Percentiles rank a stretch among this genome's conserved stretches.
Conservation (phyloP, 2,888 invertebrate genomes). For the Crioceris asparagi region DNA sequence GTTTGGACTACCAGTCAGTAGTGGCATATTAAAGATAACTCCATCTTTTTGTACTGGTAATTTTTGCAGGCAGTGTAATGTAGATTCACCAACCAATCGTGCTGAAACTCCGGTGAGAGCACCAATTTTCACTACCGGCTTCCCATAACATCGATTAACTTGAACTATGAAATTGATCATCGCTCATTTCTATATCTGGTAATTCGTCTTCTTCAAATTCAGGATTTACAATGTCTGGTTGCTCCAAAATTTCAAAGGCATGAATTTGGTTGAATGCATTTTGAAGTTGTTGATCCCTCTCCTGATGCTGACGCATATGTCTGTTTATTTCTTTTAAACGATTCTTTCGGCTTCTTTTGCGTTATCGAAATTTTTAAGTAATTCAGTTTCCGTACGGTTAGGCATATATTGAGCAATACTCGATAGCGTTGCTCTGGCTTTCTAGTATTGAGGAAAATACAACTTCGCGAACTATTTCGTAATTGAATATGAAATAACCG, state of each 20-base stretch:
- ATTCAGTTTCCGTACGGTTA: conserved; percentile 3
- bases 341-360: conserved; percentile 5
- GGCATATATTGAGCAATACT: conserved; percentile 6
- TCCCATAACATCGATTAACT: conserved; percentile 6
- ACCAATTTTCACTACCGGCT: too few relatives aligned
- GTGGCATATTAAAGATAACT: conserved; percentile 3
- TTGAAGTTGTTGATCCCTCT: conserved; percentile 5
- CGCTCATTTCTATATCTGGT: conserved; percentile 3
- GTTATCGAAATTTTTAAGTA: conserved; percentile 1
- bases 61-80: conserved; percentile 4
- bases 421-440: conserved; percentile 3
- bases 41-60: conserved; percentile 8
- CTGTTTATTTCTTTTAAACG: too few relatives aligned
- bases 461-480: conserved; percentile 3
- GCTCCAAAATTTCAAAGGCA: conserved; percentile 5
- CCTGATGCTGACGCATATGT: too few relatives aligned
- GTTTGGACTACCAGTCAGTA: conserved; percentile 4
- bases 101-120: conserved; percentile 5
- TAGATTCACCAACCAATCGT: conserved; percentile 5
- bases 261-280: conserved; percentile 8
- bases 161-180: conserved; percentile 5
- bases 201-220: conserved; percentile 3
- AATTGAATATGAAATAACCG: conserved; percentile 17
- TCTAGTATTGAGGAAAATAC: conserved; percentile 3
- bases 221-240: conserved; percentile 2